Percentiles rank a stretch among this genome's conserved stretches.
phyloP scores from a whole-genome alignment of 2,113 vertebrate species.

The Gorsachius goisagi region DNA sequence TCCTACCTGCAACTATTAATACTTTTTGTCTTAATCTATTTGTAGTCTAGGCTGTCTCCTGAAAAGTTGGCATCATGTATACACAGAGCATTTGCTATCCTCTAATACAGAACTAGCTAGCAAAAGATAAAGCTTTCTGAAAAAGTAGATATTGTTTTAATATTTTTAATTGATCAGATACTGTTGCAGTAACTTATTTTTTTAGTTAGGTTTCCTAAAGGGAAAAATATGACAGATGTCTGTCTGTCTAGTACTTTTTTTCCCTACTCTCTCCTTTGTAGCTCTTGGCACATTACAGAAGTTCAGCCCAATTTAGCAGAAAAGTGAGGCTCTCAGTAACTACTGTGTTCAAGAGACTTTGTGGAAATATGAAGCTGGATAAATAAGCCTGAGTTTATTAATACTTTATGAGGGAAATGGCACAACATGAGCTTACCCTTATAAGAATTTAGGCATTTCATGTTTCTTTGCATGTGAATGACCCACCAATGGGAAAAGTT shows the following conservation, averaged over 20 bases:
- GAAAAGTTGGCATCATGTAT: neutral
- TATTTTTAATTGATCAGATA: neutral
- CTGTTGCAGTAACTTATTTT: neutral
- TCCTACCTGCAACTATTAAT: neutral
- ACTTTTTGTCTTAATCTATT: neutral
- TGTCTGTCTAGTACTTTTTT: neutral
- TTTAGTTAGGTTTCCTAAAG: neutral
- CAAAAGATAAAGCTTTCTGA: neutral
- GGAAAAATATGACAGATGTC: neutral
- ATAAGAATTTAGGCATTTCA: neutral
- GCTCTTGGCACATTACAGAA: neutral
- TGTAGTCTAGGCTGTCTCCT: neutral
- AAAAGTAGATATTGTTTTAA: neutral
- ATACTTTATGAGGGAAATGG: neutral
- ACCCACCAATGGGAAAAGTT: neutral
- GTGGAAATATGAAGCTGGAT: neutral
- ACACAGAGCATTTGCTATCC: neutral
- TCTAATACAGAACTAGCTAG: neutral
- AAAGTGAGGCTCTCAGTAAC: neutral
- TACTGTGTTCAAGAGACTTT: neutral
- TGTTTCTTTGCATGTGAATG: neutral
- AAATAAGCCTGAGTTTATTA: neutral
- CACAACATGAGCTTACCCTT: neutral
- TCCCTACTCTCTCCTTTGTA: neutral
- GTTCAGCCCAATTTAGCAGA: neutral